Evolutionary conservation across 2,888 invertebrate species (phyloP), one percentile per base, ranked within the genome.

Genomic region (Protodeltote pygarga): DNA sequence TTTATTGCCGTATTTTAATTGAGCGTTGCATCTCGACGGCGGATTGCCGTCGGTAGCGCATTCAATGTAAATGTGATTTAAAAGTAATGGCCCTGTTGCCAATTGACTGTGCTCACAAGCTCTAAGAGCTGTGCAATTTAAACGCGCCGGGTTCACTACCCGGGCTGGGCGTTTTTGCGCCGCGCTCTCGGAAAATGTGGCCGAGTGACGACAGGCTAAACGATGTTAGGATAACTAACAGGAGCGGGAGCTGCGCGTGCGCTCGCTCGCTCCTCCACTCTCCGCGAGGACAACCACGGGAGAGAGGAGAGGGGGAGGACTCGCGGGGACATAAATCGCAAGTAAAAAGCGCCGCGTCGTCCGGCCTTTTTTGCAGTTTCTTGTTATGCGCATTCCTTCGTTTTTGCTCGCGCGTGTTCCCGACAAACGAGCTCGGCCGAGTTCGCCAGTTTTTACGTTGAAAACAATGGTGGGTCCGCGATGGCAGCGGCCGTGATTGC

Each of bases 1-100:
- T 89, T 87, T 87, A 87, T 83, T 77, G 81, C 73, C 77, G 81
- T 81, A 87, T 88, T 89, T 89, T 89, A 90, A 89, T 89, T 88
- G 86, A 75, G 75, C 66, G 72, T 69, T 66, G 77, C 80, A 76
- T 78, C 81, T 65, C 75, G 77, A 67, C 65, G 70, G 54, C 48
- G 61, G 61, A 58, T 48, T 45, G 50, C 73, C 68, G 71, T 72
- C 74, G 65, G 67, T 25, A 46, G 73, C 62, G 83, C 89, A 90
- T 90, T 90, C 89, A 90, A 90, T 90, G 89, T 87, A 85, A 90
- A 90, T 90, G 86, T 68, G 80, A 65, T 73, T 75, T 71, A 67
- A 78, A 79, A 85, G 83, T 85, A 83, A 87, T 85, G 87, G 83
- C 77, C 77, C 76, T 73, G 77, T 75, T 69, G 79, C 67, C 85